A percentile compares a stretch with the other conserved stretches of the same genome.
Evolutionary conservation across 53 echinoderm and acorn worm genomes (phyloP).

Genomic region (Holothuria scabra): DNA sequence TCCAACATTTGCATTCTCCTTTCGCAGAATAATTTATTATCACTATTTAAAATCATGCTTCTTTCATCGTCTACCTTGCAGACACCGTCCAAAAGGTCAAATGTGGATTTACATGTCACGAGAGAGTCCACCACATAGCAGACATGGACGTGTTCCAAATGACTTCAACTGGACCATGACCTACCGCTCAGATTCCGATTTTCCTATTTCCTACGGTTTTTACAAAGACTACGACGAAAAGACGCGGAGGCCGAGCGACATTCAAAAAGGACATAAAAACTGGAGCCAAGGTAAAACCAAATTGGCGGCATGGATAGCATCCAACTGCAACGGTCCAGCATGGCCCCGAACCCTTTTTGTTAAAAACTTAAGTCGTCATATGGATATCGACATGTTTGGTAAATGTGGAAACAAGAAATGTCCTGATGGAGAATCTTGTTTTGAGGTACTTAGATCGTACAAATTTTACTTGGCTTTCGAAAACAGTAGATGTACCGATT

Average conservation of each 20-base stretch:
- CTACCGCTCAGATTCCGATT: constrained; percentile 5
- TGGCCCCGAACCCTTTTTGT: constrained; percentile 10
- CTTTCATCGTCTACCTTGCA: too few species aligned
- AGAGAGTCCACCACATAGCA: too few species aligned
- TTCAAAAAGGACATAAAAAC: too few species aligned
- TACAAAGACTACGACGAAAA: not conserved
- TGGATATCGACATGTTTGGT: constrained; percentile 16
- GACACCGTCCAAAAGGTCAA: too few species aligned
- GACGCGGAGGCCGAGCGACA: too few species aligned
- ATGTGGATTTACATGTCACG: too few species aligned
- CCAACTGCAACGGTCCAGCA: not conserved
- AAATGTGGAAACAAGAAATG: constrained; percentile 3
- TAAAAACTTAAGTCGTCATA: not conserved
- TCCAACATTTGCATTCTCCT: too few species aligned
- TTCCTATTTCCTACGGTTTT: not conserved
- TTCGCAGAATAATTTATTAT: too few species aligned
- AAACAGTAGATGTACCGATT: constrained; percentile 1
- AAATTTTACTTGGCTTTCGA: too few species aligned
- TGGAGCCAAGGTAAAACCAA: constrained; percentile 9
- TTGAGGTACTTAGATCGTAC: not conserved
- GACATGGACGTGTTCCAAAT: too few species aligned
- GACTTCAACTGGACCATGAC: too few species aligned
- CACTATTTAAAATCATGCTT: too few species aligned
- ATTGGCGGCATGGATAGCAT: constrained; percentile 19
- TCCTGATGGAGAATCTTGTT: not conserved